Evolutionary conservation across 2,113 vertebrate species (phyloP).

Genomic region (Zonotrichia leucophrys): DNA sequence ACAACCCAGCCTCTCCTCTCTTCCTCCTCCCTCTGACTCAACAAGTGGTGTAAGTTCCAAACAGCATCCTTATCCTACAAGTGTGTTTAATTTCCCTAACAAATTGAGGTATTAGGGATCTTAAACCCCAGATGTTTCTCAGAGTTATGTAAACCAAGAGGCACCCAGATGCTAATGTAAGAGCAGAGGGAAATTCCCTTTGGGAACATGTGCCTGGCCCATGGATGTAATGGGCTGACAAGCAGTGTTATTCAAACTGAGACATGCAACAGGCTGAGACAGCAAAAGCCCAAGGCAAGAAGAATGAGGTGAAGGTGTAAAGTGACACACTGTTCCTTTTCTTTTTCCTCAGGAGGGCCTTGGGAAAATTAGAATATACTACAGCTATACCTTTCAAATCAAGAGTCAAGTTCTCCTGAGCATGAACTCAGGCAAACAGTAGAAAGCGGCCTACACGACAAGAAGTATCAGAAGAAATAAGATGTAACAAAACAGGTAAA

Average conservation of each 20-base stretch:
- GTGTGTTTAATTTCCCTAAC: not conserved
- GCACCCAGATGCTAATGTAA: not conserved
- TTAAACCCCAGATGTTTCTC: not conserved
- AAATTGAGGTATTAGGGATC: constrained; percentile 12
- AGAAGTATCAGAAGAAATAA: not conserved
- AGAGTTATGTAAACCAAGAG: not conserved
- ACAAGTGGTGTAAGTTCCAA: constrained; percentile 7
- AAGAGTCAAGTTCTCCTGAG: not conserved
- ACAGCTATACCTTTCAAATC: not conserved
- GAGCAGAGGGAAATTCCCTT: constrained; percentile 8
- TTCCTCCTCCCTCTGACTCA: constrained; percentile 57
- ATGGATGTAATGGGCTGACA: not conserved
- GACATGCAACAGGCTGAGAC: not conserved
- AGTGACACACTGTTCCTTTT: not conserved
- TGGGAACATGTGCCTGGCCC: not conserved
- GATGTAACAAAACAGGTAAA: not conserved
- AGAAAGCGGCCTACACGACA: not conserved
- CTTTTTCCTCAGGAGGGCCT: not conserved
- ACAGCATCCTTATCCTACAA: constrained; percentile 25
- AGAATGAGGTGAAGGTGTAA: not conserved
- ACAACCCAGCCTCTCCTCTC: not conserved
- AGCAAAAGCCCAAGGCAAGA: not conserved
- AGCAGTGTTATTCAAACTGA: not conserved
- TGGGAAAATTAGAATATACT: not conserved
- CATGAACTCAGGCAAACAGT: not conserved